Conservation (phyloP, 1,140 invertebrate genomes). For the Aricia agestis region DNA sequence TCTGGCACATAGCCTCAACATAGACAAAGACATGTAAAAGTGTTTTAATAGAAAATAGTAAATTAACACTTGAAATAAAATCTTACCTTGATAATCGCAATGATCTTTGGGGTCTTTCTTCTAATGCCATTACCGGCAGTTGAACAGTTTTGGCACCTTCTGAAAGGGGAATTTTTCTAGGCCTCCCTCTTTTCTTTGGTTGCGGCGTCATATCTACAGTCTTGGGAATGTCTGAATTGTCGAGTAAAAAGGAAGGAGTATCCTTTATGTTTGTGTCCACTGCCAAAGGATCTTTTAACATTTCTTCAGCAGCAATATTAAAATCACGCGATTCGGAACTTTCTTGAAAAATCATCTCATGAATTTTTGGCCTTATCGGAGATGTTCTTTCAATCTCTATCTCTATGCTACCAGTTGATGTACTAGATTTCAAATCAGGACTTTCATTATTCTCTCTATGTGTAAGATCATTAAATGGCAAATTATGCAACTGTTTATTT, state of each 20-base stretch:
- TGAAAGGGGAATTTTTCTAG: conserved; percentile 63
- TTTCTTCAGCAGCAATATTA: conserved; percentile 51
- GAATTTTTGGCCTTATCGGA: conserved; percentile 45
- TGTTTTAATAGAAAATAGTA: too few relatives aligned
- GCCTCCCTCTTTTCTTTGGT: conserved; percentile 70
- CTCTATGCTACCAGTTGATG: conserved; percentile 60
- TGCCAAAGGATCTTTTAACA: conserved; percentile 69
- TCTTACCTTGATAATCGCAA: conserved; percentile 63
- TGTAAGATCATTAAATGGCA: conserved; percentile 52
- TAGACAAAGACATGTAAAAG: too few relatives aligned
- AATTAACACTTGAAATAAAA: not conserved
- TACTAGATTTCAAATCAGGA: conserved; percentile 60
- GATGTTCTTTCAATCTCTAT: conserved; percentile 40
- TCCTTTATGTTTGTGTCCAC: conserved; percentile 45
- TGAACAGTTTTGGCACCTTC: conserved; percentile 49
- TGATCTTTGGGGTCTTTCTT: conserved; percentile 67
- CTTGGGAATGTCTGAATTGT: conserved; percentile 40
- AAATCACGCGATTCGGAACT: conserved; percentile 66
- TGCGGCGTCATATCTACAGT: conserved; percentile 53
- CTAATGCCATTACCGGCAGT: conserved; percentile 58
- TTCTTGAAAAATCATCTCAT: conserved; percentile 68
- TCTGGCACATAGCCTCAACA: too few relatives aligned
- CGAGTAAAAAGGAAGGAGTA: conserved; percentile 31
- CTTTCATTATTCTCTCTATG: conserved; percentile 49
- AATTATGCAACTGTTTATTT: conserved; percentile 56